Conservation (phyloP, 2,888 invertebrate genomes). For the Lepidochrysops patricia region DNA sequence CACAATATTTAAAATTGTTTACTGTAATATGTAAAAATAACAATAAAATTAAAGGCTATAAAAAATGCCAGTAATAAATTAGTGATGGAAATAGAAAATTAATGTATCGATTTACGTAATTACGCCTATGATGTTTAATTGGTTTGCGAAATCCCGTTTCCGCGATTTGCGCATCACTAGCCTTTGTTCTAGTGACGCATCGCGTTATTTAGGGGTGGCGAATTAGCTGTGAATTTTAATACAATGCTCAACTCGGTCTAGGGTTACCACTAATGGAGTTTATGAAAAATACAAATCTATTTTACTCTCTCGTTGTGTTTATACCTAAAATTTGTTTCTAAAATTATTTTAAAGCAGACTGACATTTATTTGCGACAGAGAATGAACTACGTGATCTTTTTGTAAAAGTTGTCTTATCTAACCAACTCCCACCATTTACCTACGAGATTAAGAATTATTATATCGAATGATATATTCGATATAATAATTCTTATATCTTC, state of each 20-base stretch:
- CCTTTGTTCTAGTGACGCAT: constrained; percentile 5
- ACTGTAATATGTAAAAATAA: too few relatives aligned
- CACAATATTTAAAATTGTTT: too few relatives aligned
- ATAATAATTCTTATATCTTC: not conserved
- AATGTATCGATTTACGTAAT: constrained; percentile 2
- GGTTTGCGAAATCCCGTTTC: constrained; percentile 11
- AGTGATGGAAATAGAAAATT: constrained; percentile 5
- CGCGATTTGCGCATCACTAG: constrained; percentile 46
- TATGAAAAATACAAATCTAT: not conserved
- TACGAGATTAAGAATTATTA: too few relatives aligned
- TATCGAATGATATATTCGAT: too few relatives aligned
- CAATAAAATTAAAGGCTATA: not conserved
- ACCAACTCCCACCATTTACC: too few relatives aligned
- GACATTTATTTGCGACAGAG: too few relatives aligned
- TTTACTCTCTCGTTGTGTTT: too few relatives aligned
- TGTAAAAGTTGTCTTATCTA: too few relatives aligned
- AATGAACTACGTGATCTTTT: too few relatives aligned
- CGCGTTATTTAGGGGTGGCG: not conserved
- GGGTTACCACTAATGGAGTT: not conserved
- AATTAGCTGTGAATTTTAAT: not conserved
- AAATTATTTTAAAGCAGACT: too few relatives aligned
- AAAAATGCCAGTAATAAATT: not conserved
- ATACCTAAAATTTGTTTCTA: too few relatives aligned
- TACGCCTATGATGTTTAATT: not conserved
- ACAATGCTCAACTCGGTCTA: not conserved